Evolutionary conservation across 2,113 vertebrate genomes (phyloP), one percentile per base, ranked within the genome.

Genomic region (Apteryx owenii): DNA sequence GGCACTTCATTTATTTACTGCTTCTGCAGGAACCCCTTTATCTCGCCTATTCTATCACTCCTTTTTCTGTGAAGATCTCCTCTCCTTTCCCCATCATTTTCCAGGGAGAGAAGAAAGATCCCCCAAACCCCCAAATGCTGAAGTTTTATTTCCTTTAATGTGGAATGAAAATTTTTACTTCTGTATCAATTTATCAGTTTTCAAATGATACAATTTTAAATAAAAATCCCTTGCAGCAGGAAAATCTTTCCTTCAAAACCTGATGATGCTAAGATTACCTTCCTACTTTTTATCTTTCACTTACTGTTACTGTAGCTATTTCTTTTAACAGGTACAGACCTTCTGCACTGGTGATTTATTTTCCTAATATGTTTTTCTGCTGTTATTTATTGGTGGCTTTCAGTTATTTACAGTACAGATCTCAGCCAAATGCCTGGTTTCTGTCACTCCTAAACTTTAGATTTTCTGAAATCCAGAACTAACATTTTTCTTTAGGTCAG

Each of bases 381-480:
- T 76, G 33, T 28, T 69, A 4, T 64, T 70, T 81, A 79, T 13
- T 29, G 20, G 21, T 64, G 8, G n/a, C 11, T 91, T 91, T 91
- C 38, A 92, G 36, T 53, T 44, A 77, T 36, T 88, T 46, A 46
- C 79, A n/a, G 50, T 33, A 79, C 61, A 79, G 87, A 15, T 26
- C 68, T 71, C 61, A 60, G 33, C 7, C 44, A 71, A 75, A 68
- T 14, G 4, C 22, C 73, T 87, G 46, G 10, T 68, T 91, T 62
- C 60, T 33, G 18, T 31, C 38, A 54, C 12, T 17, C 28, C 33
- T 13, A 77, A 89, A 36, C 25, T 77, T 83, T 0, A 54, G 20
- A 12, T 53, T 85, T 83, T 94, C 40, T 84, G 33, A 89, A 89
- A 93, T 19, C 33, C 40, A 85, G 46, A 61, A 69, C 12, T 68